These are phyloP conservation scores for Ashinkailepas kermadecensis DNA, from an alignment of 2,888 invertebrate species.

Conservation along the genomic window DNA sequence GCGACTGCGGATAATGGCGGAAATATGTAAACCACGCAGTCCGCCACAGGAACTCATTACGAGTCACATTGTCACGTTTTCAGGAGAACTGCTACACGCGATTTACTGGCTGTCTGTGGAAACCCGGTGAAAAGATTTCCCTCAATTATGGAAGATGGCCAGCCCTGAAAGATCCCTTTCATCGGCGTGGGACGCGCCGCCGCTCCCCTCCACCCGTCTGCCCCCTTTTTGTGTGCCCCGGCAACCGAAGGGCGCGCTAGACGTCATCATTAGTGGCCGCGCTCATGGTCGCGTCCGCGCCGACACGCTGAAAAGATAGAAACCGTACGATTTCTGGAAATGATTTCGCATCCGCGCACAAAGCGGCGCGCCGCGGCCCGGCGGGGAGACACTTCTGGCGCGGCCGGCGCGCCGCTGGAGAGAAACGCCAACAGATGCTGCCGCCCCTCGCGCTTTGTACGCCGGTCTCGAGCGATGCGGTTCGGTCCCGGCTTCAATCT, in stretches of 20 bases:
- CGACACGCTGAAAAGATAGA: slow-evolving; percentile 12
- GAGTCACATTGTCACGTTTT: slow-evolving; percentile 10
- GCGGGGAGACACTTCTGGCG: too few species aligned
- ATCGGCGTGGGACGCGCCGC: background rate
- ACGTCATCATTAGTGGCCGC: slow-evolving; percentile 9
- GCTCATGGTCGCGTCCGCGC: background rate
- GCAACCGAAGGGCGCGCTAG: background rate
- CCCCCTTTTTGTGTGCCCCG: slow-evolving; percentile 12
- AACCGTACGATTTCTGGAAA: slow-evolving; percentile 23
- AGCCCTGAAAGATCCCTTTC: slow-evolving; percentile 11
- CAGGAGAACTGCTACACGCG: slow-evolving; percentile 16
- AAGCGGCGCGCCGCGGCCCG: background rate
- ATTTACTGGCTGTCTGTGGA: background rate
- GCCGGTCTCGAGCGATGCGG: too few species aligned
- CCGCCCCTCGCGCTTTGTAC: too few species aligned
- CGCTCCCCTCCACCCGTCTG: background rate
- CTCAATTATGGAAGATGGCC: slow-evolving; percentile 21
- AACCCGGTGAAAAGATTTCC: slow-evolving; percentile 6
- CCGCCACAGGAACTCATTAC: background rate
- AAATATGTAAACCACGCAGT: slow-evolving; percentile 15
- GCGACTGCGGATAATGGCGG: background rate
- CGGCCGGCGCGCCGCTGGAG: too few species aligned
- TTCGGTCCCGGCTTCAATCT: too few species aligned
- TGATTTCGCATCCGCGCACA: slow-evolving; percentile 3
- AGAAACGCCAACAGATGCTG: too few species aligned